Base-by-base conservation (phyloP, 2,888 invertebrate genomes). In the Ophion slaviceki region DNA sequence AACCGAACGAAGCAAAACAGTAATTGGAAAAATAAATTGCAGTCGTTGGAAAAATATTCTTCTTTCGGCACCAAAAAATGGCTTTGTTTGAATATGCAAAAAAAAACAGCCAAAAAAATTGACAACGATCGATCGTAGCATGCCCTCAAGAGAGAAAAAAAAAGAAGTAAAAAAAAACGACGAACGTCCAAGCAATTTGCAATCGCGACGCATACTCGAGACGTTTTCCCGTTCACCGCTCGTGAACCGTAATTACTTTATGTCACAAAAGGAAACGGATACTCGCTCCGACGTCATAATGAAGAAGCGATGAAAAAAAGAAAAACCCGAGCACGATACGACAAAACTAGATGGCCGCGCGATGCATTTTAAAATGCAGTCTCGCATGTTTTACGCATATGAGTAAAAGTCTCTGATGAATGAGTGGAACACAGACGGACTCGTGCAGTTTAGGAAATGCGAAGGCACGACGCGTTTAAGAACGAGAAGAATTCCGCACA, bases 261-360 rank as follows among this genome's bases (percentile, higher is more conserved):
- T 72, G 71, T 59, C 59, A 59, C 59, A 75, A 8, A 53, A 74
- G 70, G 70, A 84, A 77, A 77, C 80, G 80, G 67, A 80, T 66
- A 80, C 53, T 14, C 53, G 53, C 45, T 53, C 71, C 68, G 80
- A 80, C 84, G 80, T 84, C 76, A 80, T 62, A n/a, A 36, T 45
- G 8, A 47, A 76, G 40, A 57, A 74, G 24, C 14, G 45, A 32
- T 32, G 64, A 70, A 70, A 47, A 47, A 24, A 11, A 53, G 24
- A 68, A 24, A 68, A 24, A 70, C 14, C 47, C 2, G 17, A 28
- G 20, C 40, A 40, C 67, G 67, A 70, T 53, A 2, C 17, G 3
- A 8, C 28, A 47, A 70, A 28, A 47, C 10, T 40, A 70, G 53
- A 32, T n/a, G 28, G 24, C 10, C 17, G 53, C n/a, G 53, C 6